Evolutionary conservation across 2,888 invertebrate species (phyloP).

Genomic region (Mesorhabditis belari): DNA sequence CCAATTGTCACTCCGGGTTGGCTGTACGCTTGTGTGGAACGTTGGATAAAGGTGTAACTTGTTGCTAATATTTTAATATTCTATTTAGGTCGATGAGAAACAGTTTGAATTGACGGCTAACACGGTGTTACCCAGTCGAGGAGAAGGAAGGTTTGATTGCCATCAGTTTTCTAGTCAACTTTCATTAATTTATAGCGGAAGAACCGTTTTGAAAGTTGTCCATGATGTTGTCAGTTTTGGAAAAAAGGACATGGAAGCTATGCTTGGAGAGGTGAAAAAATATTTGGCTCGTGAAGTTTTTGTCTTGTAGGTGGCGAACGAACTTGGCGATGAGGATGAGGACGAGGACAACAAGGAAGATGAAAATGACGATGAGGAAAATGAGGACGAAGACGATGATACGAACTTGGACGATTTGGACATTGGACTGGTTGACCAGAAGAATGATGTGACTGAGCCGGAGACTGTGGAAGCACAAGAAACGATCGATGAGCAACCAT

Average conservation of each 20-base stretch:
- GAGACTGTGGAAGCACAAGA: background rate
- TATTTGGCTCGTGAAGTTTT: background rate
- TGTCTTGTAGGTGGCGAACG: constrained; percentile 34
- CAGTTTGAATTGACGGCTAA: constrained; percentile 24
- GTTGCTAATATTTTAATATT: background rate
- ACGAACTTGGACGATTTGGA: constrained; percentile 1
- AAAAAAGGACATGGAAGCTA: constrained; percentile 22
- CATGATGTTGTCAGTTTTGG: constrained; percentile 24
- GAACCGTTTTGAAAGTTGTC: too few species aligned
- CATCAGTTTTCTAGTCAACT: too few species aligned
- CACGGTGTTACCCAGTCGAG: constrained; percentile 12
- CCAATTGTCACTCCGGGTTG: constrained; percentile 40
- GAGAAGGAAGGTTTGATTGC: too few species aligned
- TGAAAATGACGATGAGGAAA: constrained; percentile 13
- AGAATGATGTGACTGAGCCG: too few species aligned
- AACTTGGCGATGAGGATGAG: constrained; percentile 29
- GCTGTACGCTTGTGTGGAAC: constrained; percentile 40
- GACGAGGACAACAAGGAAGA: constrained; percentile 9
- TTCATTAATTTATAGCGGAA: too few species aligned
- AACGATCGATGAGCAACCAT: too few species aligned
- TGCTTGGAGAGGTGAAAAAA: constrained; percentile 33
- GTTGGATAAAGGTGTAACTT: constrained; percentile 35
- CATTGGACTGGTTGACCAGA: background rate
- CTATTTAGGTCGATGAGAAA: constrained; percentile 17
- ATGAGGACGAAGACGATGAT: constrained; percentile 8